phyloP scores from a whole-genome alignment of 1,140 invertebrate genomes.

The Pemphigus obesinymphae region DNA sequence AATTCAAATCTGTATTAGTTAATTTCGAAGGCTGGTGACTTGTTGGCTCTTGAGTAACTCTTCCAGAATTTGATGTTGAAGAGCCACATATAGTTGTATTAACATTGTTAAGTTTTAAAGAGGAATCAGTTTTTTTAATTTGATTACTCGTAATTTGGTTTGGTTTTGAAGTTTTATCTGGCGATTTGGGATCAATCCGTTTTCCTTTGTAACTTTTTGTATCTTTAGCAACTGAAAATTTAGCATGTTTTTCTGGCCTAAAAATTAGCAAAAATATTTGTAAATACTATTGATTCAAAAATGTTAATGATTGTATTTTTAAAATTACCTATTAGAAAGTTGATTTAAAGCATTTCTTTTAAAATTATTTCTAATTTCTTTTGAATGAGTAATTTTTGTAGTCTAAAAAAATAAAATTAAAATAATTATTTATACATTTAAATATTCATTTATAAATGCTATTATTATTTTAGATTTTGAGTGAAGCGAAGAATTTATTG shows the following conservation, averaged over 20 bases:
- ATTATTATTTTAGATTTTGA: too few relatives aligned
- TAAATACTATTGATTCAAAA: not conserved
- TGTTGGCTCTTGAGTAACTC: not conserved
- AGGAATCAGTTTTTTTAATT: not conserved
- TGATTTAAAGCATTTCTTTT: not conserved
- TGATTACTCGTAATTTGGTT: not conserved
- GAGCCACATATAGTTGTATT: not conserved
- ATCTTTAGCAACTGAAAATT: not conserved
- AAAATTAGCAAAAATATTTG: not conserved
- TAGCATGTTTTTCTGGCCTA: not conserved
- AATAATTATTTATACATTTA: not conserved
- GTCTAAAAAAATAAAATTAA: not conserved
- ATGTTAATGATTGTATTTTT: not conserved
- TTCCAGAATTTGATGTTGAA: not conserved
- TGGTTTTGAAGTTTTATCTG: not conserved
- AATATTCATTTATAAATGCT: too few relatives aligned
- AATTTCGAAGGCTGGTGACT: not conserved
- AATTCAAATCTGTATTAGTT: not conserved
- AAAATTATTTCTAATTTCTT: not conserved
- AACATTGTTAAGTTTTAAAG: not conserved
- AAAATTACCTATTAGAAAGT: constrained; percentile 11
- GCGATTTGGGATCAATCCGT: not conserved
- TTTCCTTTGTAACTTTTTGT: not conserved
- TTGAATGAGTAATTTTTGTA: not conserved
- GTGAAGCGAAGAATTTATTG: too few relatives aligned